A percentile compares a stretch with the other conserved stretches of the same genome.
Conservation (phyloP, 2,113 vertebrate genomes). For the Phalacrocorax carbo region DNA sequence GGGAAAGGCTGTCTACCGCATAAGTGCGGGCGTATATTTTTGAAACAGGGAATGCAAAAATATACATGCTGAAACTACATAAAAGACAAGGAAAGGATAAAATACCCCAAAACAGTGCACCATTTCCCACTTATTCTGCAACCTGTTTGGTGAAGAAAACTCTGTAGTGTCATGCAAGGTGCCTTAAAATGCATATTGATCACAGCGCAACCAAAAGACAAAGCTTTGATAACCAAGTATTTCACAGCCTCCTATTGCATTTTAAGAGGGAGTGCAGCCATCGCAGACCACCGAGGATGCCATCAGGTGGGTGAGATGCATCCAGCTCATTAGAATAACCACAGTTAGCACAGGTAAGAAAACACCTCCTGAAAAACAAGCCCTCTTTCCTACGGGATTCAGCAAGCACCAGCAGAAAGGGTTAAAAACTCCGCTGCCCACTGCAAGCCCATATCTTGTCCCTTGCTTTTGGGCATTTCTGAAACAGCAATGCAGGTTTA, state of each 20-base stretch:
- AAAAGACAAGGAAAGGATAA: not conserved
- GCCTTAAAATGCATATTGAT: not conserved
- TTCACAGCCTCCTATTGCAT: not conserved
- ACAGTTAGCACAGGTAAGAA: not conserved
- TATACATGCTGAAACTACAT: not conserved
- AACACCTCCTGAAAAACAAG: not conserved
- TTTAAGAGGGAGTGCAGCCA: not conserved
- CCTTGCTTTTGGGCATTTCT: not conserved
- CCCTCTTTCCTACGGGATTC: not conserved
- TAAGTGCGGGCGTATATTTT: not conserved
- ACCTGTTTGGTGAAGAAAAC: not conserved
- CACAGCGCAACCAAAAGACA: not conserved
- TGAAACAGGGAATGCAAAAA: not conserved
- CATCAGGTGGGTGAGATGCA: not conserved
- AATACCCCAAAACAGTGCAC: fast-evolving
- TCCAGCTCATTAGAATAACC: not conserved
- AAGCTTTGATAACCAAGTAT: not conserved
- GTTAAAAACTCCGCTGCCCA: not conserved
- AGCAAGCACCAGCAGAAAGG: not conserved
- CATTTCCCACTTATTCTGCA: not conserved
- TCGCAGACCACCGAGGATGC: not conserved
- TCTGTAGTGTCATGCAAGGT: not conserved
- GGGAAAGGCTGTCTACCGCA: fast-evolving
- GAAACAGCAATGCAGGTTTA: not conserved
- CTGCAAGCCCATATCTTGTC: fast-evolving